phyloP scores from a whole-genome alignment of 1,140 invertebrate genomes.

The Caenorhabditis briggsae region DNA sequence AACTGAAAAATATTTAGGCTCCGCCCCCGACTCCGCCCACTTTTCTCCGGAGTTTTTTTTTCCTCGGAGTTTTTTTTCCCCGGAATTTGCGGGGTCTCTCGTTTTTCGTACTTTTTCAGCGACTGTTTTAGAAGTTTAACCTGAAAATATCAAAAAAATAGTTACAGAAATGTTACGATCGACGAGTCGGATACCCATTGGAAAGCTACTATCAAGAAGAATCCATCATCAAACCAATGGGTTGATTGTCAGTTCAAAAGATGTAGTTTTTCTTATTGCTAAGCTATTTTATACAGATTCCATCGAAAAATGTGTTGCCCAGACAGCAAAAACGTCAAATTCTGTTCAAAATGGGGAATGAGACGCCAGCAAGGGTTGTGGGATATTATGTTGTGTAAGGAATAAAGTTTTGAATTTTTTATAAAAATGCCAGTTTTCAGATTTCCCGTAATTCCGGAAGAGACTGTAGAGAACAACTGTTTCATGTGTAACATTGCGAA shows the following conservation, averaged over 20 bases:
- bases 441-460: conserved; percentile 76
- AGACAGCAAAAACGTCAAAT: conserved; percentile 62
- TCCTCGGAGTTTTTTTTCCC: neutral
- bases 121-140: neutral
- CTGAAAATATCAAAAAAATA: neutral
- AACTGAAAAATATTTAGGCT: too few species aligned
- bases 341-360: conserved; percentile 71
- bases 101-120: neutral
- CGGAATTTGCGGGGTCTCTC: too few species aligned
- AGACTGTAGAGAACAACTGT: conserved; percentile 74
- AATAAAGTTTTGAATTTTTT: conserved; percentile 3
- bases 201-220: conserved; percentile 18
- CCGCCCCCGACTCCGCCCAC: too few species aligned
- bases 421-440: too few species aligned
- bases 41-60: neutral
- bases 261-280: too few species aligned
- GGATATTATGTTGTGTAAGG: conserved; percentile 74
- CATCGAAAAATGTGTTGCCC: neutral
- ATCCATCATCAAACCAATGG: conserved; percentile 42
- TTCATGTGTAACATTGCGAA: conserved; percentile 73
- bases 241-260: conserved; percentile 6
- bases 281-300: neutral
- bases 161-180: conserved; percentile 47
- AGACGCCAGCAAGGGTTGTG: conserved; percentile 64
- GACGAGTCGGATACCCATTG: conserved; percentile 21